A percentile compares a stretch with the other conserved stretches of the same genome.
Evolutionary conservation across 2,888 invertebrate genomes (phyloP).

Genomic region (Minunthozetes semirufus): DNA sequence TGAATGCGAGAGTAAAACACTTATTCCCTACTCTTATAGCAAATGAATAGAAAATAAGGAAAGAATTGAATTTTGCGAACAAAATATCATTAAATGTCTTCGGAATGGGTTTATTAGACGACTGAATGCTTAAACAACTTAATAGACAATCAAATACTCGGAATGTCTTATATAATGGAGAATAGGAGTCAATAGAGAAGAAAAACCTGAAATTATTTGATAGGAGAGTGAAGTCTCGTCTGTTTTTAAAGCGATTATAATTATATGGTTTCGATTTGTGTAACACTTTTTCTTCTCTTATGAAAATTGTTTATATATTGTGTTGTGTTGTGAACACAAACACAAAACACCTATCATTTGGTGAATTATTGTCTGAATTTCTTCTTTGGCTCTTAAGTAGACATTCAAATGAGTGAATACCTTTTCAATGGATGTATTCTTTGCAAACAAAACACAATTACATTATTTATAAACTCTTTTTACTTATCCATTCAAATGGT

Average conservation of each 20-base stretch:
- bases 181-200: no score
- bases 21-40: neutral
- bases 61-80: neutral
- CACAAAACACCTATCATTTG: neutral
- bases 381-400: neutral
- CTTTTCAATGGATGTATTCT: neutral
- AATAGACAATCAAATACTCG: no score
- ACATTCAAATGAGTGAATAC: neutral
- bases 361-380: neutral
- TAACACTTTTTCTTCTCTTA: neutral
- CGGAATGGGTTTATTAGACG: no score
- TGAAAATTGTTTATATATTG: neutral
- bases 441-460: neutral
- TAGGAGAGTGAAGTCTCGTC: no score
- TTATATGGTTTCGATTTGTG: neutral
- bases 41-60: neutral
- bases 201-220: no score
- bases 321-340: neutral
- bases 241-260: neutral
- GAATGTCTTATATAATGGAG: no score
- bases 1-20: neutral
- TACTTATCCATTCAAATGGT: neutral
- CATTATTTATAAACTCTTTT: neutral
- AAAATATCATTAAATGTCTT: neutral
- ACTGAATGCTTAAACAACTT: no score